Base-by-base conservation (phyloP, 2,888 invertebrate genomes). In the Lasioglossum oenotherae region DNA sequence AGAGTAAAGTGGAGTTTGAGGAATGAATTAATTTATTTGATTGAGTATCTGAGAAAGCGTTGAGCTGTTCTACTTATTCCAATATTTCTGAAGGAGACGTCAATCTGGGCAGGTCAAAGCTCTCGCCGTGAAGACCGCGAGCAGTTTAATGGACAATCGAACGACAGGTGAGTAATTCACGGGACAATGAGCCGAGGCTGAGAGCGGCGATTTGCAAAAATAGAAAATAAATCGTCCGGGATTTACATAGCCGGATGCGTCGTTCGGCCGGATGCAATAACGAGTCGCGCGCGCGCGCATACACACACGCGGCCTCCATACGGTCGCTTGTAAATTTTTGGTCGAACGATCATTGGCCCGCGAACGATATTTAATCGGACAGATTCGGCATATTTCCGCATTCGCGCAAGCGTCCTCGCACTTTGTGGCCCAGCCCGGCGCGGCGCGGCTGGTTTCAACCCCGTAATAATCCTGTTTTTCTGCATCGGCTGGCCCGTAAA, bases 311-410 rank as follows among this genome's bases (percentile, higher is more conserved):
- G 46, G 27, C 57, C 53, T 69, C 64, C 78, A 81, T 81, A 84
- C 80, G 80, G 80, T n/a, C 78, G 67, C 82, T 38, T 81, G 87
- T 87, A 87, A 87, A 87, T 87, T 87, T 82, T 87, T 87, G 84
- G 84, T 84, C 87, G 57, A 76, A 78, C 81, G 81, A 87, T 82
- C 87, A 78, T 72, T 67, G 81, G 46, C 12, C 49, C 57, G 81
- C 69, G 75, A 77, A 64, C 84, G 78, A 82, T 87, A 87, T 87
- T 87, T 84, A 87, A 87, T 87, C 87, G 84, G 82, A 84, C 84
- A 67, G 84, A 87, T 53, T 84, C 87, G 87, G 80, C 77, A 77
- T 80, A 85, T 85, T 80, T 84, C 77, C 67, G 69, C 35, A 46
- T 73, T 27, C 6, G 38, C 69, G n/a, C 16, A 35, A 67, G 67